phyloP scores from a whole-genome alignment of 2,113 vertebrate species.

The Rhinoderma darwinii region DNA sequence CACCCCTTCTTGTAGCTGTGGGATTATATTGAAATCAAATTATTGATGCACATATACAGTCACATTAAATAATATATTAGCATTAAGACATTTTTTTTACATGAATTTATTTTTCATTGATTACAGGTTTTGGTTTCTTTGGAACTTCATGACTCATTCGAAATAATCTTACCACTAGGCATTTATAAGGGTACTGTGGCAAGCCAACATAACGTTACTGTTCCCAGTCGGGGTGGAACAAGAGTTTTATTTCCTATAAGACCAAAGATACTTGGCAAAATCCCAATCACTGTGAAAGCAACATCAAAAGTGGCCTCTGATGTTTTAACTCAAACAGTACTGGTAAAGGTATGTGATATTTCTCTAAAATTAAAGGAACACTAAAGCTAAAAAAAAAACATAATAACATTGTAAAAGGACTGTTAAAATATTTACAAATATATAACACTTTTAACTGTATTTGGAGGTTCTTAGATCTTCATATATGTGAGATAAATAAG shows the following conservation, averaged over 20 bases:
- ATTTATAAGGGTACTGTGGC: background rate
- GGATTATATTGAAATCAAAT: background rate
- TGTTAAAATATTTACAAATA: background rate
- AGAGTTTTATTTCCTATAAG: conserved; percentile 69
- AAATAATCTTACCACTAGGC: conserved; percentile 63
- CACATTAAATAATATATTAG: background rate
- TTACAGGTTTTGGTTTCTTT: conserved; percentile 70
- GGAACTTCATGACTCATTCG: conserved; percentile 64
- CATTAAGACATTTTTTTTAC: background rate
- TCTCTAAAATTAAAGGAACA: background rate
- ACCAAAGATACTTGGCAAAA: conserved; percentile 68
- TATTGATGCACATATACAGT: background rate
- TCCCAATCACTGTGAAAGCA: conserved; percentile 70
- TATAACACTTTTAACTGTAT: too few species aligned
- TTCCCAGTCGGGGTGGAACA: conserved; percentile 60
- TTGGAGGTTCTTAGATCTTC: too few species aligned
- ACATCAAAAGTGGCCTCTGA: conserved; percentile 61
- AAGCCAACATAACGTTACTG: conserved; percentile 50
- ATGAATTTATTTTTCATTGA: background rate
- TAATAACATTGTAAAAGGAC: background rate
- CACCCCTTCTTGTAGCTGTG: background rate
- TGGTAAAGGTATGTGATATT: conserved; percentile 73
- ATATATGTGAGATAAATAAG: background rate
- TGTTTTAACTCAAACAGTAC: conserved; percentile 61
- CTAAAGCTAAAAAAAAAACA: background rate